Percentiles rank a stretch among this genome's conserved stretches.
Conservation (phyloP, 2,888 invertebrate genomes). For the Macrophya alboannulata region DNA sequence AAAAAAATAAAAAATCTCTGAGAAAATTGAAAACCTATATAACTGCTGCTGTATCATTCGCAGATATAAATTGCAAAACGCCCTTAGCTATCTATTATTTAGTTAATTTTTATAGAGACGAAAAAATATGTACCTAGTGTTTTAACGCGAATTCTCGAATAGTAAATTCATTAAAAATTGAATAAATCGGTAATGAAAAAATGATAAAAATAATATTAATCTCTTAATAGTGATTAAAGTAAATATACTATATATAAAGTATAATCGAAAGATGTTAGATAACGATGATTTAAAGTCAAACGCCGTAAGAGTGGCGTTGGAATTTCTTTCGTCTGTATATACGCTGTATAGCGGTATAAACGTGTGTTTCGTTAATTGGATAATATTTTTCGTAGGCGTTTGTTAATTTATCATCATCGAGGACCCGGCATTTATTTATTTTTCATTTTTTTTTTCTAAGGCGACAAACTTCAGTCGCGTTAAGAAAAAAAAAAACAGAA, state of each 20-base stretch:
- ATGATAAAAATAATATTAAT: neutral
- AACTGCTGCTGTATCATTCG: no score
- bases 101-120: no score
- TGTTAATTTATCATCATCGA: constrained; percentile 48
- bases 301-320: neutral
- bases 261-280: constrained; percentile 45
- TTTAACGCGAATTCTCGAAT: no score
- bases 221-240: constrained; percentile 12
- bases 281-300: constrained; percentile 40
- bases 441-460: constrained; percentile 4
- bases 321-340: neutral
- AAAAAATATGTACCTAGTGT: no score
- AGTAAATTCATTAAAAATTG: no score
- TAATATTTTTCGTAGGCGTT: constrained; percentile 63
- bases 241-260: constrained; percentile 12
- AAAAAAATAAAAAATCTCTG: neutral
- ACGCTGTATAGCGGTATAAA: neutral
- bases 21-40: no score
- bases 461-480: constrained; percentile 27
- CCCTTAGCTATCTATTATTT: no score
- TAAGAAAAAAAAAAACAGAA: neutral
- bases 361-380: constrained; percentile 67
- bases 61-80: no score
- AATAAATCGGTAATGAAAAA: no score
- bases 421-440: neutral